Conservation (phyloP, 2,888 invertebrate species). For the Rhagonycha lutea region DNA sequence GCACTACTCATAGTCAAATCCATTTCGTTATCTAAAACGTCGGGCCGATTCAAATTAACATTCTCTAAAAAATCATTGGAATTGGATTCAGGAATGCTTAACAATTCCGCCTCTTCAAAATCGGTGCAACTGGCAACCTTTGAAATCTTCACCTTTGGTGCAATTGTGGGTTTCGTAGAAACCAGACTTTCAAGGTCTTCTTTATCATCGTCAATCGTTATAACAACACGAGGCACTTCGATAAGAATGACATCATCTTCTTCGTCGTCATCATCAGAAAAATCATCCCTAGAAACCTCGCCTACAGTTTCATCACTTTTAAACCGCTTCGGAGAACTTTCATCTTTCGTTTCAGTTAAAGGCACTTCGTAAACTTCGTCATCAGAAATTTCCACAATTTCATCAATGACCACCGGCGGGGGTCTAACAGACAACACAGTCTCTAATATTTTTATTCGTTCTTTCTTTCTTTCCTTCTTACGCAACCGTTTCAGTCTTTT, state of each 20-base stretch:
- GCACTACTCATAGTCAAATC: not conserved
- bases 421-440: not conserved
- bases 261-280: not conserved
- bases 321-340: not conserved
- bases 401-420: not conserved
- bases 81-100: slow-evolving; percentile 30
- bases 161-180: not conserved
- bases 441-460: not conserved
- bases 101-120: slow-evolving; percentile 33
- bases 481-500: not conserved
- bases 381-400: not conserved
- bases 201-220: not conserved
- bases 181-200: slow-evolving; percentile 14
- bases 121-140: slow-evolving; percentile 37
- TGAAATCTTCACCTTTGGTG: not conserved
- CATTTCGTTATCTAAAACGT: not conserved
- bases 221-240: slow-evolving; percentile 16
- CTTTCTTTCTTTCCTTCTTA: not conserved
- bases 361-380: not conserved
- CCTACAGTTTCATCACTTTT: not conserved
- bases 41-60: not conserved
- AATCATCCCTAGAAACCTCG: not conserved
- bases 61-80: slow-evolving; percentile 44
- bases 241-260: slow-evolving; percentile 37
- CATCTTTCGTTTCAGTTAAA: not conserved